Base-by-base conservation (phyloP, 2,797 vertebrate genomes). In the Paguma larvata region DNA sequence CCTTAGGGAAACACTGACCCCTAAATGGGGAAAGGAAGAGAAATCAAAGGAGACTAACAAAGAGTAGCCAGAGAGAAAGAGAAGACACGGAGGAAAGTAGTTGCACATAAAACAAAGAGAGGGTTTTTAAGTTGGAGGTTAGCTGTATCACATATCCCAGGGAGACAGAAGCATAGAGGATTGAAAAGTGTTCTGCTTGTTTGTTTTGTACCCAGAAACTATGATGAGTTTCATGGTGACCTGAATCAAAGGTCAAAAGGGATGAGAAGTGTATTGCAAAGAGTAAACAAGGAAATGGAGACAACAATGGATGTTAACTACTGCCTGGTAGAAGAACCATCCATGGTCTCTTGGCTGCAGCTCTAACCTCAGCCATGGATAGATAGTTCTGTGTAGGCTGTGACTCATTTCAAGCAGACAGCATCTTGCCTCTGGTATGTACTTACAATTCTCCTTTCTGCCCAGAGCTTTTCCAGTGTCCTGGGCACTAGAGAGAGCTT, bases 11-110 rank as follows among this genome's bases (percentile, higher is more conserved):
- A 91, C 6, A 78, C n/a, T 16, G 68, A 70, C 25, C 62, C 38
- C 72, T 89, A 90, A 56, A 96, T 62, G 18, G 46, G 25, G 46
- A 77, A 65, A 84, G 68, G 53, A 94, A 96, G 65, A 77, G 73
- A 94, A 94, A 59, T 5, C 2, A 38, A 82, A 70, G 38, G 80
- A 95, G 46, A 72, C 10, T 46, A 14, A 95, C 21, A 92, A 89
- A 79, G 10, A 89, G 25, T 63, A 72, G 25, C 41, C 21, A 90
- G 77, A 92, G n/a, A 56, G 19, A 16, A 85, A 89, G 41, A 83
- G 32, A 65, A 83, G 44, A 6, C 46, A 12, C 16, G n/a, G 27
- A 79, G 53, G 67, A 92, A 63, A 85, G 44, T 63, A 19, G 6
- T 38, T 82, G 86, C 34, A 59, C 59, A 86, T 27, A 67, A 95